Evolutionary conservation across 2,113 vertebrate genomes (phyloP), one percentile per base, ranked within the genome.

Genomic region (Gobiocypris rarus): DNA sequence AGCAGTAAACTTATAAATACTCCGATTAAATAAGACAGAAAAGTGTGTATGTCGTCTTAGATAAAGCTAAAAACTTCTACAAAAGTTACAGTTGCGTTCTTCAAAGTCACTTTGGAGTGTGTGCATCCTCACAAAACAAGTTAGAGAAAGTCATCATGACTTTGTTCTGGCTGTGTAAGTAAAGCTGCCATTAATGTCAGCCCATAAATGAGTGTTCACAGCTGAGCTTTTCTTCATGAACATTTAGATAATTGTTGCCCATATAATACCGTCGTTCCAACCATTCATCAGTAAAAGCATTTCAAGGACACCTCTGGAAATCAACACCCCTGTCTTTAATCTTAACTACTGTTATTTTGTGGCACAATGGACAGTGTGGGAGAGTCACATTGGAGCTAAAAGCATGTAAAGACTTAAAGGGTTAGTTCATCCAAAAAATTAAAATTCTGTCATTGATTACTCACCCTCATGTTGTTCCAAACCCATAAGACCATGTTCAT

Each of bases 261-360:
- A 38, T 26, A 14, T 75, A 78, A 65, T 63, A 65, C 56, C 50
- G 45, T 34, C 45, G 11, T 19, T 84, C 69, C 26, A 67, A 58
- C 76, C 69, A 19, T 45, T 52, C 76, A 75, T 52, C 61, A 61
- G 52, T 41, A 65, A 56, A 69, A 54, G 59, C 22, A 67, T 22
- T 65, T 31, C 26, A 43, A 34, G 67, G 81, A 41, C 80, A 69
- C 58, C 50, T 41, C 14, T 41, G 43, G 50, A 84, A 75, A 81
- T 17, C 52, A 75, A 59, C 52, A 73, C 50, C 28, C 75, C 56
- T 61, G 43, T 83, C 45, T 83, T 61, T 41, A 56, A 58, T 81
- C 76, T n/a, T 81, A 45, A 41, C 70, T 34, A n/a, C 67, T 75
- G 45, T 59, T 80, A 50, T 75, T 65, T 48, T 26, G 24, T 50